Evolutionary conservation across 2,113 vertebrate species (phyloP), one percentile per base, ranked within the genome.

Genomic region (Kryptolebias marmoratus): DNA sequence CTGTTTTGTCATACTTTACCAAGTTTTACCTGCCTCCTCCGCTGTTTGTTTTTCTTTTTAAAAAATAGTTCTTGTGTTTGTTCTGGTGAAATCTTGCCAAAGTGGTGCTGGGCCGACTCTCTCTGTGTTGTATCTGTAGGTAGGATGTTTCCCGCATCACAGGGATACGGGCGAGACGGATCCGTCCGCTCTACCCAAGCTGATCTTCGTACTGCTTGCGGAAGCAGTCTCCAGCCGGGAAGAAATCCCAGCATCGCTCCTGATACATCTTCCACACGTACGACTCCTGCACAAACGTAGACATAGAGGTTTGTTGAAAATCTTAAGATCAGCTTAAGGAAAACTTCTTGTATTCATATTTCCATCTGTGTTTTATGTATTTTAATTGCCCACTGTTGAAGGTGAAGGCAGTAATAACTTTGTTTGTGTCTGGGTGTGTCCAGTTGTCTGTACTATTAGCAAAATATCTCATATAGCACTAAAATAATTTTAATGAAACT

Each of bases 241-340:
- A 99, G 73, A 99, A 99, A 79, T 99, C 98, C 98, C 97, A 99
- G 6, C 95, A 97, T 84, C 98, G 93, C 90, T 98, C 96, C 90
- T 99, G 98, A 87, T 99, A 99, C 98, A 98, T 99, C 93, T 98
- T 99, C 98, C 98, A 99, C 71, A 99, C 98, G 8, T 97, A 99
- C 0, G 98, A 99, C 88, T 99, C 97, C 97, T 99, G 88, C 32
- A 93, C 28, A 13, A 8, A 60, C 22, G 55, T 12, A 52, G 16
- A 44, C 1, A 18, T n/a, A 32, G 48, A 49, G 30, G 2, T n/a
- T 39, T 56, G 11, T 14, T 15, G 5, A 45, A 45, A 12, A 1
- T 14, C 12, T 58, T 11, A 15, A 49, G 12, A 10, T 36, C 31
- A 39, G 1, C 1, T 36, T 58, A 15, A 55, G 22, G 1, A 45